Percentiles rank a stretch among this genome's conserved stretches.
Evolutionary conservation across 2,797 vertebrate species (phyloP).

Genomic region (Ciconia nigra): DNA sequence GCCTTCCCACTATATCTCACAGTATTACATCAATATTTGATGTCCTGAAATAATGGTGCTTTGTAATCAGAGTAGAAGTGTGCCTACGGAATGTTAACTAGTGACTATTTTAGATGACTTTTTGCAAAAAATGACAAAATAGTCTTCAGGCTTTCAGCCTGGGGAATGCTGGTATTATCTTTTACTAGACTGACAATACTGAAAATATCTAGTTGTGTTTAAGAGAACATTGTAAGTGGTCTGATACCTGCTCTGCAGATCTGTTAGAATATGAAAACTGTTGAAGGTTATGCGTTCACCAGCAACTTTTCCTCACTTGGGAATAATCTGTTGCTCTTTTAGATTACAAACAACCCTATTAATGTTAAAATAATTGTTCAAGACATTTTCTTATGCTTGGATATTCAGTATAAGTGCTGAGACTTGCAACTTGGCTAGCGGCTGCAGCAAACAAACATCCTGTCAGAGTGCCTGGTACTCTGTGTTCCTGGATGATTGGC

Average conservation of each 20-base stretch:
- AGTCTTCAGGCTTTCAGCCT: neutral
- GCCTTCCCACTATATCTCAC: neutral
- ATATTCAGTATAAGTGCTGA: constrained; percentile 65
- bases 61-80: neutral
- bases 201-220: neutral
- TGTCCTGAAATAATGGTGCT: neutral
- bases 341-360: constrained; percentile 60
- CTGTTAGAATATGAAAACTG: neutral
- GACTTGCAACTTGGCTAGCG: constrained; percentile 67
- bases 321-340: constrained; percentile 65
- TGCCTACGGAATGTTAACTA: neutral
- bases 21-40: neutral
- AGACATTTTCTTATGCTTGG: constrained; percentile 58
- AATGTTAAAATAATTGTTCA: constrained; percentile 65
- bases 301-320: constrained; percentile 33
- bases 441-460: constrained; percentile 77
- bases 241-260: neutral
- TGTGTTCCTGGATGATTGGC: constrained; percentile 75
- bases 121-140: neutral
- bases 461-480: constrained; percentile 71
- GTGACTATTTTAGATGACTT: neutral
- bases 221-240: neutral
- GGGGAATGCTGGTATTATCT: neutral
- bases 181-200: neutral
- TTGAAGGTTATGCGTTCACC: neutral